phyloP scores from a whole-genome alignment of 2,113 vertebrate genomes.

The Rhinopomastus cyanomelas region DNA sequence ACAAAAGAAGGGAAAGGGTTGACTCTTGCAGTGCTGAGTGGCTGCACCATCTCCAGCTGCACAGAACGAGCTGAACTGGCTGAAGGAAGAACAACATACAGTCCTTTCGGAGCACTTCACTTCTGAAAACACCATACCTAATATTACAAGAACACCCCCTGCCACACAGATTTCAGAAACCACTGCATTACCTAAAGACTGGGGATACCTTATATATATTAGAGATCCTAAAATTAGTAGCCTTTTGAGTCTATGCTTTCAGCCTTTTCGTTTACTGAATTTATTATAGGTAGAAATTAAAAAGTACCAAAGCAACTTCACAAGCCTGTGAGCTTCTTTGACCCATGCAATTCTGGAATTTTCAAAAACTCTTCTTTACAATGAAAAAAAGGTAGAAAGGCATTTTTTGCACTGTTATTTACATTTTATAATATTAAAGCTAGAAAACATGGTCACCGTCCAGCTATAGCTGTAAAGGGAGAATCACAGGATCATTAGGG shows the following conservation, averaged over 20 bases:
- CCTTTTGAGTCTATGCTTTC: neutral
- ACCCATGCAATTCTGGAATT: neutral
- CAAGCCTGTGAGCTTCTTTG: neutral
- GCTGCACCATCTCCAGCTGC: neutral
- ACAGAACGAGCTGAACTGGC: neutral
- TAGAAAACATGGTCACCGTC: neutral
- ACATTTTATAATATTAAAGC: neutral
- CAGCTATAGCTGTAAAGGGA: neutral
- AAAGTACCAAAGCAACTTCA: neutral
- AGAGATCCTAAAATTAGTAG: neutral
- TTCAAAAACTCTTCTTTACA: fast-evolving
- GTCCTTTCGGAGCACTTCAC: neutral
- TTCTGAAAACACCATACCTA: neutral
- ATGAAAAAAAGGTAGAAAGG: neutral
- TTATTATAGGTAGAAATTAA: neutral
- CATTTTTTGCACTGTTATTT: neutral
- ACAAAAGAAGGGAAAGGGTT: neutral
- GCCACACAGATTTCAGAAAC: neutral
- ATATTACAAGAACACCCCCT: neutral
- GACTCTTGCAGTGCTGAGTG: neutral
- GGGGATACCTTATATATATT: neutral
- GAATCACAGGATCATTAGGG: too few species aligned
- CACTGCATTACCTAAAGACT: neutral
- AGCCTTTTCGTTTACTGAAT: neutral
- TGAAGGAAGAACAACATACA: fast-evolving